Evolutionary conservation across 2,113 vertebrate species (phyloP).

Genomic region (Myotis brandtii): DNA sequence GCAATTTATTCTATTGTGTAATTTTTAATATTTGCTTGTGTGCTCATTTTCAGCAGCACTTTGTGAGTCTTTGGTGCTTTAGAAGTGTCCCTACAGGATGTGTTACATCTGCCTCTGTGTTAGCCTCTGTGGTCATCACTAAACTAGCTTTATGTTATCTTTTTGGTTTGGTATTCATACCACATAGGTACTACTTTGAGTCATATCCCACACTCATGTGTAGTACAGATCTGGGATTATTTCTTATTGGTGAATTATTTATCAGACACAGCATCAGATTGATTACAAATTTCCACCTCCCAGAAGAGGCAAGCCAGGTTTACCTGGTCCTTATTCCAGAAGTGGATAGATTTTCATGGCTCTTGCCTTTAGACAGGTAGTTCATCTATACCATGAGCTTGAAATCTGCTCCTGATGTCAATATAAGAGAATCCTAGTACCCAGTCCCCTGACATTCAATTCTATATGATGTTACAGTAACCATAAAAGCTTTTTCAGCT

Average conservation of each 20-base stretch:
- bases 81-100: not conserved
- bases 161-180: not conserved
- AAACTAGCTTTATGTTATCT: not conserved
- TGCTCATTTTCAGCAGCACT: not conserved
- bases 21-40: not conserved
- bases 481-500: not conserved
- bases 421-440: not conserved
- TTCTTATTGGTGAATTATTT: not conserved
- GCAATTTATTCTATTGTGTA: not conserved
- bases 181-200: not conserved
- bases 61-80: not conserved
- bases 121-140: not conserved
- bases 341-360: not conserved
- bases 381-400: not conserved
- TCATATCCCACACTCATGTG: not conserved
- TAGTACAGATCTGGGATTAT: not conserved
- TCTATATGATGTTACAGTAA: not conserved
- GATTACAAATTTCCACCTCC: not conserved
- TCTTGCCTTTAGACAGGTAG: not conserved
- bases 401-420: not conserved
- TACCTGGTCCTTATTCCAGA: not conserved
- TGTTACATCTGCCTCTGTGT: not conserved
- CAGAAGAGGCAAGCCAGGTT: not conserved
- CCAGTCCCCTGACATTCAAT: not conserved
- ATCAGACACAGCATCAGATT: not conserved